These are phyloP conservation scores for Chrosomus eos DNA, from an alignment of 2,797 vertebrate species.

Conservation along the genomic window DNA sequence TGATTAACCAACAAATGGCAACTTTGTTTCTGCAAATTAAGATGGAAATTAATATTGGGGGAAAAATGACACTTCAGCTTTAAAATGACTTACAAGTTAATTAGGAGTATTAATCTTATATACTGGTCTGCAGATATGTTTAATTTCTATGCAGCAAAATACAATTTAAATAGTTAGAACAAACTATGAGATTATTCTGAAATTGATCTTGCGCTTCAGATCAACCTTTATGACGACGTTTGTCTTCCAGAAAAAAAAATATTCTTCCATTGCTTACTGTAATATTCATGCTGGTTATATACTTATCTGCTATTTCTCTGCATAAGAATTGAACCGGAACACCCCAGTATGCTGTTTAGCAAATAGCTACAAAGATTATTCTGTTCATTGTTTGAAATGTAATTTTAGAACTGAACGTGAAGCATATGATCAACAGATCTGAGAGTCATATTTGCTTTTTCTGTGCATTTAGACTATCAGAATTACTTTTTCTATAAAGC, in stretches of 20 bases:
- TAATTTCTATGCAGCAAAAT: neutral
- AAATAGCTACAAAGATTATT: neutral
- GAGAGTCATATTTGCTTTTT: neutral
- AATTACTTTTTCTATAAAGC: neutral
- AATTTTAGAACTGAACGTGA: neutral
- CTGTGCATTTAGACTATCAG: neutral
- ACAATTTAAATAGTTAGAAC: neutral
- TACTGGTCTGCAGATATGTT: neutral
- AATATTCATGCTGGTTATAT: neutral
- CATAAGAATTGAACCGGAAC: neutral
- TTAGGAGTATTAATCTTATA: neutral
- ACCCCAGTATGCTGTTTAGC: neutral
- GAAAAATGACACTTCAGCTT: neutral
- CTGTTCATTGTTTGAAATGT: neutral
- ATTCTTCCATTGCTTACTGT: neutral
- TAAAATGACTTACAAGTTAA: neutral
- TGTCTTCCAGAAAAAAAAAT: neutral
- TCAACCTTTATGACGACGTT: neutral
- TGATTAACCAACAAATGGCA: no score
- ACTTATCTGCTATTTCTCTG: neutral
- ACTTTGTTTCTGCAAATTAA: neutral
- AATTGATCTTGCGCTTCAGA: neutral
- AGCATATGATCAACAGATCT: neutral
- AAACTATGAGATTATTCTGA: conserved; percentile 6
- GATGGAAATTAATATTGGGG: neutral